These are phyloP conservation scores for Anolis carolinensis DNA, from an alignment of 2,113 vertebrate species.

Conservation along the genomic window DNA sequence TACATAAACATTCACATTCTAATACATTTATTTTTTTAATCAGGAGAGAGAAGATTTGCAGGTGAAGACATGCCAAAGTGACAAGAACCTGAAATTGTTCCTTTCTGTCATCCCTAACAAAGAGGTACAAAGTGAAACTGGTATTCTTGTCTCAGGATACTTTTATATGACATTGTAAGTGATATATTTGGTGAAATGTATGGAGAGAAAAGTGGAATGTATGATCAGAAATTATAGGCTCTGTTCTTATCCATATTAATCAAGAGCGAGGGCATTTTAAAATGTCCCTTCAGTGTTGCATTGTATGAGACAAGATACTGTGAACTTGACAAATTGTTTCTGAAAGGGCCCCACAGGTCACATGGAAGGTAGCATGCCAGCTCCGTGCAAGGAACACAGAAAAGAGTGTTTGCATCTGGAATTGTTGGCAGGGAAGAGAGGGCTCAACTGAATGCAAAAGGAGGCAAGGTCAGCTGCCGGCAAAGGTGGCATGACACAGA, in stretches of 20 bases:
- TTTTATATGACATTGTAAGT: neutral
- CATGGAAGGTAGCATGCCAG: neutral
- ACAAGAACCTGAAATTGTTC: neutral
- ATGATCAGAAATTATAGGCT: neutral
- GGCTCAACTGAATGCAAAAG: neutral
- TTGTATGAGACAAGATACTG: neutral
- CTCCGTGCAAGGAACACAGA: neutral
- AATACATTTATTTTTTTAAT: neutral
- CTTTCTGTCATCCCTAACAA: neutral
- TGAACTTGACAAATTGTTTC: conserved; percentile 9
- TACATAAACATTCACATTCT: too few relatives aligned
- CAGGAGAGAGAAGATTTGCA: neutral
- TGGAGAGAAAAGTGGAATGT: neutral
- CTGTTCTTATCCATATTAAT: neutral
- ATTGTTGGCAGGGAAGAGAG: neutral
- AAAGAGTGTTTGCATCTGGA: neutral
- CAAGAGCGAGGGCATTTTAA: neutral
- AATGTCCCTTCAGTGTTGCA: neutral
- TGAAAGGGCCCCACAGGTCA: conserved; percentile 7
- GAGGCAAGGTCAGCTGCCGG: neutral
- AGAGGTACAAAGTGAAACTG: neutral
- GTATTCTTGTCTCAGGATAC: neutral
- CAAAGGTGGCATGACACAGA: accelerated
- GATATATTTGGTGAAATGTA: neutral
- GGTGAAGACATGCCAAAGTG: neutral